Percentiles rank a stretch among this genome's conserved stretches.
Evolutionary conservation across 2,888 invertebrate genomes (phyloP).

Genomic region (Trypoxylon attenuatum): DNA sequence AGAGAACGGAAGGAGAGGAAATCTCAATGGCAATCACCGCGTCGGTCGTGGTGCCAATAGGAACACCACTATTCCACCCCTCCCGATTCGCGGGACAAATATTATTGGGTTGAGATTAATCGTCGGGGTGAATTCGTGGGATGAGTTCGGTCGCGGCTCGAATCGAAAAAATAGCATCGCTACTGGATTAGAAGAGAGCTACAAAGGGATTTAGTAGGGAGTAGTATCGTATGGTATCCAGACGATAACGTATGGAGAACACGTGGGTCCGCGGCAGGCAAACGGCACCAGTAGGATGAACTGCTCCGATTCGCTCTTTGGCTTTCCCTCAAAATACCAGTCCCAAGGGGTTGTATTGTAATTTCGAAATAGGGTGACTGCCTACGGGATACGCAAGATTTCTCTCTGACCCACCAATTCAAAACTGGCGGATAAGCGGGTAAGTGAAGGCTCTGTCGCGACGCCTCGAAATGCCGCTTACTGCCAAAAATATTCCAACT

Average conservation of each 20-base stretch:
- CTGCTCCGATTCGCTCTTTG: constrained; percentile 48
- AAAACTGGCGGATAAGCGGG: constrained; percentile 1
- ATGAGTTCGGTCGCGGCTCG: constrained; percentile 32
- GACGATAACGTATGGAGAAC: constrained; percentile 30
- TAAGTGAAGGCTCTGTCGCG: background rate
- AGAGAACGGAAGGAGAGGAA: constrained; percentile 13
- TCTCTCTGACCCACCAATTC: constrained; percentile 31
- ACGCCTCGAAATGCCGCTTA: constrained; percentile 35
- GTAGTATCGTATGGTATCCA: too few species aligned
- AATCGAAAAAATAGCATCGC: background rate
- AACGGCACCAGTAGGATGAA: too few species aligned
- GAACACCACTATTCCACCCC: constrained; percentile 22
- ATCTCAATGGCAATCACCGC: constrained; percentile 43
- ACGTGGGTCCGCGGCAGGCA: too few species aligned
- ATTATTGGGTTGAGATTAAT: constrained; percentile 58
- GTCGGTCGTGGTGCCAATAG: constrained; percentile 40
- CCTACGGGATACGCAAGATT: constrained; percentile 44
- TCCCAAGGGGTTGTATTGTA: constrained; percentile 56
- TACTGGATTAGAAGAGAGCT: too few species aligned
- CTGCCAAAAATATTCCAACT: constrained; percentile 67
- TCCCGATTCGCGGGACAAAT: constrained; percentile 51
- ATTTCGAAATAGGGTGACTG: constrained; percentile 54
- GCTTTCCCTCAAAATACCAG: constrained; percentile 56
- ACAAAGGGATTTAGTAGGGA: too few species aligned
- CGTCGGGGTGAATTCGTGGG: constrained; percentile 41